Conservation (phyloP, 92 coral and sea anemone genomes). For the Diadumene lineata region DNA sequence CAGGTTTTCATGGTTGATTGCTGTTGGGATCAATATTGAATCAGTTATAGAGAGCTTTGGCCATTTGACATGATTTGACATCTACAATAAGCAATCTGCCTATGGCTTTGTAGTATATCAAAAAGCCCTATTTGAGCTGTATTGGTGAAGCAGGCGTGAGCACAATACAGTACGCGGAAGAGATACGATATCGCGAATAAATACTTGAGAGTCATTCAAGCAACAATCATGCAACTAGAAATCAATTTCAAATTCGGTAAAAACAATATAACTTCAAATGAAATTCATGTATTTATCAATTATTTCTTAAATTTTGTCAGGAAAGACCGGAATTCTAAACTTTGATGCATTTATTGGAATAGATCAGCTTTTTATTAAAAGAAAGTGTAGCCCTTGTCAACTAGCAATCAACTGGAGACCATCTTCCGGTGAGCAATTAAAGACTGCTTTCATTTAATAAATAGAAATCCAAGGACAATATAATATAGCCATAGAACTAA, state of each 20-base stretch:
- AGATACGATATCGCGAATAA: not conserved
- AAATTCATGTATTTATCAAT: not conserved
- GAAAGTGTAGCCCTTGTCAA: not conserved
- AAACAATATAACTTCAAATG: not conserved
- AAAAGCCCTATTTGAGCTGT: no score
- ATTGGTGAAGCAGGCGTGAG: no score
- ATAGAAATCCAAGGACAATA: not conserved
- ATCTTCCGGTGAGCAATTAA: not conserved
- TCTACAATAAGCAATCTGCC: no score
- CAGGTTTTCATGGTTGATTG: no score
- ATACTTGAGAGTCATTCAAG: not conserved
- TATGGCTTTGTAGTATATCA: no score
- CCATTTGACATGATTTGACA: no score
- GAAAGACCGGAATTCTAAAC: not conserved
- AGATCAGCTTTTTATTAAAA: not conserved
- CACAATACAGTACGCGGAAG: no score
- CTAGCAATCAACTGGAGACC: not conserved
- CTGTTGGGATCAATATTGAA: no score
- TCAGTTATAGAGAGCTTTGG: no score
- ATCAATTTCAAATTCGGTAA: not conserved
- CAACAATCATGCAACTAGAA: not conserved
- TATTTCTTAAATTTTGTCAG: not conserved
- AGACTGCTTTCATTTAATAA: not conserved
- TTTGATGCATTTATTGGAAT: not conserved
- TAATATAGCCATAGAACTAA: no score